Evolutionary conservation across 2,113 vertebrate species (phyloP).

Genomic region (Saguinus imperator): DNA sequence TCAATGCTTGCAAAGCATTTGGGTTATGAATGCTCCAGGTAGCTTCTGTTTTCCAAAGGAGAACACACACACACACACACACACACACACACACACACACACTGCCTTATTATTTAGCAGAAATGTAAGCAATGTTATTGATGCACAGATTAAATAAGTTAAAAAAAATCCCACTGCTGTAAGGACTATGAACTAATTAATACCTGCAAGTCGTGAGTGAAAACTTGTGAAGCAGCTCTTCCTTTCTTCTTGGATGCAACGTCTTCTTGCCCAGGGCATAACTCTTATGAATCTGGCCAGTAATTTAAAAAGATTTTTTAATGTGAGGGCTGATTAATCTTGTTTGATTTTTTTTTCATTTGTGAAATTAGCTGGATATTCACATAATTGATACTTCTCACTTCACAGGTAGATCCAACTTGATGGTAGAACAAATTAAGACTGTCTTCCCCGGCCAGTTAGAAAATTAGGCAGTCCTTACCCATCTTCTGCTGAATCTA

Average conservation of each 20-base stretch:
- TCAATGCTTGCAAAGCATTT: constrained; percentile 20
- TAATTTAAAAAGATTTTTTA: constrained; percentile 34
- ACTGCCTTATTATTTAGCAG: background rate
- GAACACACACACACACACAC: background rate
- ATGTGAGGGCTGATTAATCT: constrained; percentile 40
- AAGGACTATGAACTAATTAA: background rate
- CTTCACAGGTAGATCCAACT: background rate
- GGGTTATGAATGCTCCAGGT: background rate
- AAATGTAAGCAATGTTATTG: background rate
- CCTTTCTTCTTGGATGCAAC: background rate
- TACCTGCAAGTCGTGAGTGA: background rate
- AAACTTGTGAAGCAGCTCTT: background rate
- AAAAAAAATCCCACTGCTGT: background rate
- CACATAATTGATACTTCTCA: constrained; percentile 39
- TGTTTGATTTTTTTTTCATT: constrained; percentile 41
- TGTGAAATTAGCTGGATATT: constrained; percentile 55
- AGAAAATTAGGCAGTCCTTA: constrained; percentile 67
- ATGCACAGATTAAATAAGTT: background rate
- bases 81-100: background rate
- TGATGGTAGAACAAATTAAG: background rate
- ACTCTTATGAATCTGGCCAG: constrained; percentile 43
- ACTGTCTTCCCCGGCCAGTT: constrained; percentile 49
- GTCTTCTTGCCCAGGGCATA: background rate
- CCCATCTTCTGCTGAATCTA: constrained; percentile 61
- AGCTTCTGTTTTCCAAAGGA: constrained; percentile 45